Percentiles rank a stretch among this genome's conserved stretches.
These are phyloP conservation scores for Encarsia formosa DNA, from an alignment of 2,888 invertebrate species.

Conservation along the genomic window DNA sequence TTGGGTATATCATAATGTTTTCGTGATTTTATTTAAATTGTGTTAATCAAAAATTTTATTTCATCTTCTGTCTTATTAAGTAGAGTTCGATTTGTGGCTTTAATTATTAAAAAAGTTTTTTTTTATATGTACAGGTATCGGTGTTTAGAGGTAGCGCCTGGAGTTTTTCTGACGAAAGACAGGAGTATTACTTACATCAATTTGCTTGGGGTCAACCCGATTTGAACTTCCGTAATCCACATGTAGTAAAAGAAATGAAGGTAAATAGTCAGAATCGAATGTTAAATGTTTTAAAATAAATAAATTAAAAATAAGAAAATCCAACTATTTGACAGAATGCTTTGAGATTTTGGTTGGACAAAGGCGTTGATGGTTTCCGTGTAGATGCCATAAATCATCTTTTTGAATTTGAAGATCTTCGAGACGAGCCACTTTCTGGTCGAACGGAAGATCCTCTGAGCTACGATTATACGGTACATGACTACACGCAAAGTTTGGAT, in stretches of 20 bases:
- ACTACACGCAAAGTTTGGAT: slow-evolving; percentile 61
- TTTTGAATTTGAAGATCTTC: slow-evolving; percentile 57
- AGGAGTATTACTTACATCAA: slow-evolving; percentile 56
- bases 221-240: slow-evolving; percentile 53
- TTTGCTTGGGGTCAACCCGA: slow-evolving; percentile 56
- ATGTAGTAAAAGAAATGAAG: slow-evolving; percentile 44
- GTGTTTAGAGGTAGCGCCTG: slow-evolving; percentile 57
- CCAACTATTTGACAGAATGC: slow-evolving; percentile 54
- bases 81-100: no score
- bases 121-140: no score
- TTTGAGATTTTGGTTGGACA: slow-evolving; percentile 74
- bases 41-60: no score
- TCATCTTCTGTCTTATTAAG: no score
- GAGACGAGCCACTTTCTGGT: slow-evolving; percentile 57
- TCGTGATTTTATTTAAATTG: not conserved
- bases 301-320: not conserved
- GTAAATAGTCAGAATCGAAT: slow-evolving; percentile 31
- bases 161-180: slow-evolving; percentile 49
- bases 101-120: no score
- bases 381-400: slow-evolving; percentile 71
- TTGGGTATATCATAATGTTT: slow-evolving; percentile 51
- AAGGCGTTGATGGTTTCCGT: slow-evolving; percentile 83
- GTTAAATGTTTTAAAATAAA: not conserved
- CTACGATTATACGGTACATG: slow-evolving; percentile 60
- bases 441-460: slow-evolving; percentile 51